phyloP scores from a whole-genome alignment of 92 coral and sea anemone species.

The Epizoanthus fatuus region DNA sequence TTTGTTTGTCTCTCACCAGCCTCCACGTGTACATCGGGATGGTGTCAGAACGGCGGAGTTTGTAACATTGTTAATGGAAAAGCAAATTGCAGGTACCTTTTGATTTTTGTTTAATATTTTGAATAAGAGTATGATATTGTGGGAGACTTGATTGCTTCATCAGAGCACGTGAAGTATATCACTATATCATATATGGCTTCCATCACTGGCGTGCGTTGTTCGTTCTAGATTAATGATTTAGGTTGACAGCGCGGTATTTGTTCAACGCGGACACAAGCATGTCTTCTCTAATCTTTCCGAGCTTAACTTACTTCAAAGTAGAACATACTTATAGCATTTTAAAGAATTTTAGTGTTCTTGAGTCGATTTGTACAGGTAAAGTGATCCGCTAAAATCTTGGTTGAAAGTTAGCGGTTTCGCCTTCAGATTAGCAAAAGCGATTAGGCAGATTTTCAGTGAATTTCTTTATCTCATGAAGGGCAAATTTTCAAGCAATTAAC shows the following conservation, averaged over 20 bases:
- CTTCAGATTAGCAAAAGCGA: not conserved
- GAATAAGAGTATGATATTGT: constrained; percentile 22
- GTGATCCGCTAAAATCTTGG: not conserved
- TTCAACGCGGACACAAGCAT: constrained; percentile 33
- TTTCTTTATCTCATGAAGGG: constrained; percentile 3
- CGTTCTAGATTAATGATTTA: constrained; percentile 7
- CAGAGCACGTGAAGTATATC: constrained; percentile 65
- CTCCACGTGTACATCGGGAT: constrained; percentile 82
- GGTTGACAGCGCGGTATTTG: constrained; percentile 69
- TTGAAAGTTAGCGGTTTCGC: not conserved
- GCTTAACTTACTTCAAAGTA: constrained; percentile 7
- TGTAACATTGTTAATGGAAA: constrained; percentile 65
- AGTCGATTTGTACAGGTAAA: not conserved
- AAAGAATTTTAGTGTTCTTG: not conserved
- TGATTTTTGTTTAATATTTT: constrained; percentile 14
- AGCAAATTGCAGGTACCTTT: constrained; percentile 83
- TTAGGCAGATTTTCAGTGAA: constrained; percentile 2
- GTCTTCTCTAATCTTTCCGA: constrained; percentile 20
- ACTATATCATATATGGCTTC: constrained; percentile 54
- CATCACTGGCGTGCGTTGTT: constrained; percentile 14
- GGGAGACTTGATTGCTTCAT: constrained; percentile 14
- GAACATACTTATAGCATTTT: not conserved
- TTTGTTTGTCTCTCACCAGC: constrained; percentile 70
- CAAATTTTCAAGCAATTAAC: constrained; percentile 20
- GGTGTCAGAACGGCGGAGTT: constrained; percentile 90